These are phyloP conservation scores for Phaethon lepturus DNA, from an alignment of 2,113 vertebrate genomes.

Conservation along the genomic window DNA sequence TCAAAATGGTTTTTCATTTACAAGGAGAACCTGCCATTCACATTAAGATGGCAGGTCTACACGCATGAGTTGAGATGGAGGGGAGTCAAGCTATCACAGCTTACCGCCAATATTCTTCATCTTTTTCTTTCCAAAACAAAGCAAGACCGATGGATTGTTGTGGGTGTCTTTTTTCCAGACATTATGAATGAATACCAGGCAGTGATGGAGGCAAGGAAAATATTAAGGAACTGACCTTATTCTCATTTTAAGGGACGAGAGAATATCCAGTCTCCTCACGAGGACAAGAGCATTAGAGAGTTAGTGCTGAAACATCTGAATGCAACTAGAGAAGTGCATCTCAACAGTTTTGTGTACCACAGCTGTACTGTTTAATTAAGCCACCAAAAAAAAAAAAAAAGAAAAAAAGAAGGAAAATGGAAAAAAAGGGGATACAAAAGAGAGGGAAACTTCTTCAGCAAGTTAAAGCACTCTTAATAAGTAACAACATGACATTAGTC, in stretches of 20 bases:
- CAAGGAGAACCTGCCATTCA: not conserved
- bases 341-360: slow-evolving; percentile 15
- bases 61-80: not conserved
- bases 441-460: slow-evolving; percentile 71
- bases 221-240: not conserved
- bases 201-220: not conserved
- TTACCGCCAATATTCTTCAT: not conserved
- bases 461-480: slow-evolving; percentile 80
- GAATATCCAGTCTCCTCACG: not conserved
- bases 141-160: not conserved
- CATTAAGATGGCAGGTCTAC: not conserved
- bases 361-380: slow-evolving; percentile 61
- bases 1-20: not conserved
- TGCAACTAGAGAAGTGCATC: not conserved
- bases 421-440: slow-evolving; percentile 43
- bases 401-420: not conserved
- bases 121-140: not conserved
- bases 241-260: not conserved
- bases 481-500: slow-evolving; percentile 77
- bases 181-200: not conserved
- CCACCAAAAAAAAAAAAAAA: slow-evolving; percentile 15
- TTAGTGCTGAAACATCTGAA: slow-evolving; percentile 44
- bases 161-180: not conserved
- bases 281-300: not conserved
- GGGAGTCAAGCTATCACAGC: not conserved